These are phyloP conservation scores for Xiphydria camelus DNA, from an alignment of 2,888 invertebrate species.

Conservation along the genomic window DNA sequence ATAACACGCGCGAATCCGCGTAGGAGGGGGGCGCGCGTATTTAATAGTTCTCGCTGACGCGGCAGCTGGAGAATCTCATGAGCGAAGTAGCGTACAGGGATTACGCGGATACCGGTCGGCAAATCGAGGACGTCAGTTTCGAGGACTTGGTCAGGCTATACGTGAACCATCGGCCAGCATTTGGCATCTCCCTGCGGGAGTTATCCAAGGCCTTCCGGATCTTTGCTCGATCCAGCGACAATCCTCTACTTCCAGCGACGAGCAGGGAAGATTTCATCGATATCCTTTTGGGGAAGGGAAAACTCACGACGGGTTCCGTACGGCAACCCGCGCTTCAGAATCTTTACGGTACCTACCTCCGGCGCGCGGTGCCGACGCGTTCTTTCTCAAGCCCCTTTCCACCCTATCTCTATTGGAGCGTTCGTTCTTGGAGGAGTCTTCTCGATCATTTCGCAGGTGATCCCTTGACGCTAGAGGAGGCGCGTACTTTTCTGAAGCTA, in stretches of 20 bases:
- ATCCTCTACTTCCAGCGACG: conserved; percentile 45
- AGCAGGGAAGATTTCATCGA: conserved; percentile 59
- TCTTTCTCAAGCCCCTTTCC: too few species aligned
- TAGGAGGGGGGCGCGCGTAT: background rate
- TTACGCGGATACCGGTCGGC: conserved; percentile 57
- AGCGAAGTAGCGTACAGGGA: conserved; percentile 63
- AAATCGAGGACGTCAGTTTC: conserved; percentile 65
- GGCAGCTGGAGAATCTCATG: conserved; percentile 65
- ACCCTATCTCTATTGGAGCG: too few species aligned
- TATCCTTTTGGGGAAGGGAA: conserved; percentile 53
- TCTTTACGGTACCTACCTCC: too few species aligned
- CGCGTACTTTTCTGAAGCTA: conserved; percentile 30
- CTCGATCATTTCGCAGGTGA: conserved; percentile 28
- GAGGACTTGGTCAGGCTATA: conserved; percentile 69
- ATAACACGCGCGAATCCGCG: background rate
- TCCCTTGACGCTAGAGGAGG: conserved; percentile 32
- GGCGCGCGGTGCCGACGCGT: too few species aligned
- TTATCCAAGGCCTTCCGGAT: conserved; percentile 60
- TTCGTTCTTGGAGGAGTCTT: too few species aligned
- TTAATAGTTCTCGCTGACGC: conserved; percentile 6
- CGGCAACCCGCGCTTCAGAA: too few species aligned
- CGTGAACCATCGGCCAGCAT: conserved; percentile 68
- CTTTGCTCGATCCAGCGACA: conserved; percentile 47
- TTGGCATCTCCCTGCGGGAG: conserved; percentile 59
- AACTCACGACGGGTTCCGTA: too few species aligned